phyloP scores from a whole-genome alignment of 2,888 invertebrate species.

The Pollenia labialis region DNA sequence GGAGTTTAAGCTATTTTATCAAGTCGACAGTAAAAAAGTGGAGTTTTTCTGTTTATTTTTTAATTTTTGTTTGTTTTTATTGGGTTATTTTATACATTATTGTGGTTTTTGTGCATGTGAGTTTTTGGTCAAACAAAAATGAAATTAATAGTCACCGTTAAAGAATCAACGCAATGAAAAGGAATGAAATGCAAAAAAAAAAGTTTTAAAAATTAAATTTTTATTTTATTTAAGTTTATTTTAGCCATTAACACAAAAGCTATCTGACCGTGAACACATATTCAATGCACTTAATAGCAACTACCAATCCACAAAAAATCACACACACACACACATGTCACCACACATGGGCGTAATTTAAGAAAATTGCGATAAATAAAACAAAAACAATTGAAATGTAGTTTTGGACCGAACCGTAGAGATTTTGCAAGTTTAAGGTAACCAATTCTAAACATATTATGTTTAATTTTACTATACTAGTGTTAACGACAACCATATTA shows the following conservation, averaged over 20 bases:
- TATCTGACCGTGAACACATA: slow-evolving; percentile 4
- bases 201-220: slow-evolving; percentile 3
- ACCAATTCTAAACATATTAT: no score
- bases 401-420: no score
- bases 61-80: slow-evolving; percentile 3
- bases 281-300: neutral
- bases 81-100: slow-evolving; percentile 41
- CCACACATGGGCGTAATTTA: no score
- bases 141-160: slow-evolving; percentile 72
- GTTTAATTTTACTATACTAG: no score
- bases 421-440: no score
- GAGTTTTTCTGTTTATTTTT: neutral
- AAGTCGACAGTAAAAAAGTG: neutral
- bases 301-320: neutral
- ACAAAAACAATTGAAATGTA: no score
- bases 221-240: slow-evolving; percentile 50
- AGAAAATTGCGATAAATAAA: no score
- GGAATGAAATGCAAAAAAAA: neutral
- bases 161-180: slow-evolving; percentile 55
- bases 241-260: slow-evolving; percentile 50
- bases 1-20: neutral
- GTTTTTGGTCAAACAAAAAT: slow-evolving; percentile 50
- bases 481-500: no score
- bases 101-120: slow-evolving; percentile 26
- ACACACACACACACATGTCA: no score